Evolutionary conservation across 2,888 invertebrate genomes (phyloP), one percentile per base, ranked within the genome.

Genomic region (Orchesellides sinensis): DNA sequence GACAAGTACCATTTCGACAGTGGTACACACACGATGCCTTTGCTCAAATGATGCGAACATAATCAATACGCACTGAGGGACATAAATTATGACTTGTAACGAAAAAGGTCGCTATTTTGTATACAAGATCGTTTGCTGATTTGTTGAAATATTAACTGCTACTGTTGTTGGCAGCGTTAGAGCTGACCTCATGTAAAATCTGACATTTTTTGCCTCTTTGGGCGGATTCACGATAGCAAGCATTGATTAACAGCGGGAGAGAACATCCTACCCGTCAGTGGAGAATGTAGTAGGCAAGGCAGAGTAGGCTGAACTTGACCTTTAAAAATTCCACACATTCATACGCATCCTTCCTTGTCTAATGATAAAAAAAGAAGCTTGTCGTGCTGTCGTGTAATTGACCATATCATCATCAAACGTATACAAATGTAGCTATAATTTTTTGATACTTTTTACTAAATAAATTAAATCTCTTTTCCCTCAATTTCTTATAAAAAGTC

Each of bases 251-350:
- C 83, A 66, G 83, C 83, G 66, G 83, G 83, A 72, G 47, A 47
- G 65, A 68, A 52, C 49, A 65, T 70, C 72, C 75, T 83, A 77
- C 70, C 77, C 82, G 69, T 70, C 70, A 73, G 35, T 27, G 12
- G 35, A 75, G 47, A 77, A 54, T 72, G 77, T 83, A 75, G 75
- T 73, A 68, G 65, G 82, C 45, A 63, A 32, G 25, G 75, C 40
- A 40, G n/a, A n/a, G 45, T 35, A 61, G 74, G 81, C 56, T 72
- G 83, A 77, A 83, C 83, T 83, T 83, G 83, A 77, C 83, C 83
- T 83, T 83, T 61, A 54, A n/a, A n/a, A n/a, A n/a, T n/a, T n/a
- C n/a, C 52, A 70, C 14, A 27, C n/a, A 54, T 23, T 54, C n/a
- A 10, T 47, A 45, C 19, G 61, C 19, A 68, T 81, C 81, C 74